Base-by-base conservation (phyloP, 2,113 vertebrate species). In the Proteles cristata region DNA sequence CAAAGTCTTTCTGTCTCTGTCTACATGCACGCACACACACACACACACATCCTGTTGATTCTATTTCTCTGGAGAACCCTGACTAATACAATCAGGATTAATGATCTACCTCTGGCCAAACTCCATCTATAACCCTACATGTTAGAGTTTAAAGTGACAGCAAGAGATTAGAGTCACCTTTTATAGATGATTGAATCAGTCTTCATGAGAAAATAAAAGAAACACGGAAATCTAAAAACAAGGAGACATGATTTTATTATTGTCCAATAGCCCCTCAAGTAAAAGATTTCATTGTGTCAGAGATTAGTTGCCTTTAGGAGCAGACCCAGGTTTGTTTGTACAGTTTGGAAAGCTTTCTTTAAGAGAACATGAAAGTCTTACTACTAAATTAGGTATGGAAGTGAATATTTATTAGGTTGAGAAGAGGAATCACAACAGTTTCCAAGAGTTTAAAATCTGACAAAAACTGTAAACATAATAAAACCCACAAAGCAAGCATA, bases 381-480 rank as follows among this genome's bases (percentile, higher is more conserved):
- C 50, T 82, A 65, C 12, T 25, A 83, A 76, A 45, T 19, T 83
- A 63, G 11, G 0, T 92, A n/a, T 80, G 43, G 71, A 73, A 69
- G 26, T 73, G 33, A 88, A 74, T 82, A 87, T 77, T 55, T 85
- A 66, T 65, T 95, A 79, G 55, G 19, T 39, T 89, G 28, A 80
- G 39, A 84, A 94, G 26, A 76, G 25, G n/a, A 79, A 58, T 79
- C 26, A 71, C 50, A 95, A 76, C 25, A 92, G 77, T 65, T 94
- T 58, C 55, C 7, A 71, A 61, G 92, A 83, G 73, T 88, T 96
- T 93, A 76, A 93, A 94, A 80, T 14, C 45, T 82, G 53, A 79
- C 17, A 89, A 93, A 31, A 74, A 88, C 8, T 7, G 6, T 53
- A 82, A 58, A 35, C 3, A 68, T 26, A 71, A 61, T 25, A 82